Base-by-base conservation (phyloP, 2,888 invertebrate species). In the Drosophila nigricruria region DNA sequence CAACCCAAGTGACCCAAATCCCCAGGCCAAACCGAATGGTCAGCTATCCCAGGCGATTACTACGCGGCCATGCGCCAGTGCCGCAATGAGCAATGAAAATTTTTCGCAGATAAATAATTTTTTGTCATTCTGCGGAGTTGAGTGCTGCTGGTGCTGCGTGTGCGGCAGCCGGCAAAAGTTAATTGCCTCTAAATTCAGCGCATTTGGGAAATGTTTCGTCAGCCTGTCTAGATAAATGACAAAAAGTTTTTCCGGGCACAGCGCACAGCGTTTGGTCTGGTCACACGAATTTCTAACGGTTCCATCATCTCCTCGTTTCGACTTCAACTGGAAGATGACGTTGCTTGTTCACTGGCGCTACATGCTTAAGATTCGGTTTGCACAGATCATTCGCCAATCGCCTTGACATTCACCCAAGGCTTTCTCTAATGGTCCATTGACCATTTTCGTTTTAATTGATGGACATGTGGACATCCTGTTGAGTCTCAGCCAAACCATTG, bases 401-500 rank as follows among this genome's bases (percentile, higher is more conserved):
- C 73, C 76, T 79, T 76, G 78, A 75, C 84, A 88, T 88, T 88
- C 72, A 86, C 65, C 70, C 75, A 77, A 81, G 77, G 89, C 85
- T 85, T 85, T 85, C 85, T 85, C 88, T 77, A 87, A 81, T 86
- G 73, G 73, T 77, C 81, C 66, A 83, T 83, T 88, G 85, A 83
- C 88, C 87, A 86, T 88, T 85, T 85, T 88, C 71, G 87, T 81
- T 86, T 88, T 86, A 88, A 85, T 86, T 88, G 88, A 87, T 77
- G 49, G 81, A 80, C 86, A 83, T 73, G 73, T 75, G 75, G 79
- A 73, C 79, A 88, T 86, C 89, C 89, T 88, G 87, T 70, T 86
- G 66, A 70, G 59, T 52, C 58, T 25, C 30, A 61, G 54, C 54
- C 36, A 25, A 60, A 70, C 68, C 79, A 86, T 81, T 86, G 83